Evolutionary conservation across 2,113 vertebrate species (phyloP).

Genomic region (Cepphus grylle): DNA sequence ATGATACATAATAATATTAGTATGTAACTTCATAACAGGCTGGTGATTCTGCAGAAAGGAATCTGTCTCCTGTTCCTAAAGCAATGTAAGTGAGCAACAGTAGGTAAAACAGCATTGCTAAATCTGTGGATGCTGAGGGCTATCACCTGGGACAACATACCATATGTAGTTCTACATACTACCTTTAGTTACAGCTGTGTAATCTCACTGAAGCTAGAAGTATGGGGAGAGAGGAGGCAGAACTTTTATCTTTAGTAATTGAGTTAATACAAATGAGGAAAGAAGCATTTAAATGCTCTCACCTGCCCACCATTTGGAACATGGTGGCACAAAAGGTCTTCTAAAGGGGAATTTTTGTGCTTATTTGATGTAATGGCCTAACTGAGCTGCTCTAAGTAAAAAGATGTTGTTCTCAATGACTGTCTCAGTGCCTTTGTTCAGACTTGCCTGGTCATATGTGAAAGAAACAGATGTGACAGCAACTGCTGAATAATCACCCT

Average conservation of each 20-base stretch:
- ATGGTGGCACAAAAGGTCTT: not conserved
- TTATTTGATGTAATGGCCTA: not conserved
- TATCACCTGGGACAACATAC: not conserved
- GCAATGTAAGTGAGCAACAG: not conserved
- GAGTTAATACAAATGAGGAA: not conserved
- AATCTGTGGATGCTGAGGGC: not conserved
- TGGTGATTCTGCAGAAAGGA: not conserved
- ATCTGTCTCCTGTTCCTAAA: not conserved
- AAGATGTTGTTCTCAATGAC: not conserved
- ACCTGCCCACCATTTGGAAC: not conserved
- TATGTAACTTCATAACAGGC: not conserved
- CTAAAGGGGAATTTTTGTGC: not conserved
- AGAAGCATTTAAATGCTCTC: not conserved
- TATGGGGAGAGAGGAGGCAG: not conserved
- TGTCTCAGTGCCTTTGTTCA: not conserved
- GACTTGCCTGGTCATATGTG: not conserved
- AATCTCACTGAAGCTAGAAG: not conserved
- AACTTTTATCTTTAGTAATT: not conserved
- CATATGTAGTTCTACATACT: not conserved
- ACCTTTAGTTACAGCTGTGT: not conserved
- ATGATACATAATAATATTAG: not conserved
- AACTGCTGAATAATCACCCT: slow-evolving; percentile 31
- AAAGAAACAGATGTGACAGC: slow-evolving; percentile 7
- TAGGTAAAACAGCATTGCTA: not conserved
- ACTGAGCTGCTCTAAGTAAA: not conserved